phyloP scores from a whole-genome alignment of 2,888 invertebrate genomes.

The Standfussiana lucernea region DNA sequence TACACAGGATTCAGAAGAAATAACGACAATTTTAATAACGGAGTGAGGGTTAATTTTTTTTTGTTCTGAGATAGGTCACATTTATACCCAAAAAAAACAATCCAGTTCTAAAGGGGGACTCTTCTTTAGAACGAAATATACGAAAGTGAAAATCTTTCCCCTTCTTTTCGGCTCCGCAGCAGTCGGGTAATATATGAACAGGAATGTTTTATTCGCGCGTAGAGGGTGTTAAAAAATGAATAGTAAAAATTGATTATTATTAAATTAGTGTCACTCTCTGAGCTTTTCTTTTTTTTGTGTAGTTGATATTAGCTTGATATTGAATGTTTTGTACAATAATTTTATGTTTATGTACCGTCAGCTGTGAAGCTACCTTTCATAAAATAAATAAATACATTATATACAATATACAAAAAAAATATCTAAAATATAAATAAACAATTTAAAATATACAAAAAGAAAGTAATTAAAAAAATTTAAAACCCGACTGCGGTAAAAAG shows the following conservation, averaged over 20 bases:
- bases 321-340: no score
- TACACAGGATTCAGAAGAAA: slow-evolving; percentile 82
- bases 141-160: not conserved
- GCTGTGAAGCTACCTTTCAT: no score
- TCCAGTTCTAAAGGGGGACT: not conserved
- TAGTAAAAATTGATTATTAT: not conserved
- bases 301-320: no score
- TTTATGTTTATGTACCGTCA: no score
- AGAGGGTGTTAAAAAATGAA: not conserved
- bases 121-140: not conserved
- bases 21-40: slow-evolving; percentile 24
- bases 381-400: no score
- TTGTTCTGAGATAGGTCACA: not conserved
- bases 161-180: not conserved
- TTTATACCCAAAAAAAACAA: not conserved
- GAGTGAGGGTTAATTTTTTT: not conserved
- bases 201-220: not conserved
- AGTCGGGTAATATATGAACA: not conserved
- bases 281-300: no score
- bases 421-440: no score
- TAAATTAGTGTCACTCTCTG: no score
- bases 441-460: no score
- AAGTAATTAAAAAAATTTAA: no score
- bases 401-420: no score
- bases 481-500: no score